Percentiles rank a stretch among this genome's conserved stretches.
phyloP scores from a whole-genome alignment of 53 echinoderm and acorn worm species.

The Paracentrotus lividus region DNA sequence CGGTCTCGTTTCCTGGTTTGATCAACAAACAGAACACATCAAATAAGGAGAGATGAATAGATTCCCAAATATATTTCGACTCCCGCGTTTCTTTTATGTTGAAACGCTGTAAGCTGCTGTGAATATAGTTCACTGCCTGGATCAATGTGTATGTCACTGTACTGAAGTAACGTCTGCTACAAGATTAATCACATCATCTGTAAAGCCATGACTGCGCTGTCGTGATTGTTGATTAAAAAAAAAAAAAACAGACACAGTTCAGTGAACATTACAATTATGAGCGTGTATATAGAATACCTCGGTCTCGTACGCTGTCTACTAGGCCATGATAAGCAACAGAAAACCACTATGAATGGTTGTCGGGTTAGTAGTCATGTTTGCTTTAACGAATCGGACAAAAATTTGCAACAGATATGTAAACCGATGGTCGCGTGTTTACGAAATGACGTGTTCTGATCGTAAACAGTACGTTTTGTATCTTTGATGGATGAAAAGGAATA shows the following conservation, averaged over 20 bases:
- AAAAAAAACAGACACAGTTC: neutral
- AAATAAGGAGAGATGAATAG: neutral
- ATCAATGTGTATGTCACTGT: neutral
- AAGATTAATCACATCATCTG: neutral
- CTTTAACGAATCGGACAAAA: neutral
- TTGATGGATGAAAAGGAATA: too few species aligned
- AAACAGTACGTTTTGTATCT: too few species aligned
- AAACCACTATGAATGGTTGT: neutral
- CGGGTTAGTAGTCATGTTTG: neutral
- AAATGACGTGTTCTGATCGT: too few species aligned
- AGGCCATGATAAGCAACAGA: too few species aligned
- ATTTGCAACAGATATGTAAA: neutral
- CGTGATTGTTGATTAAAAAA: neutral
- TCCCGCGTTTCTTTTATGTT: neutral
- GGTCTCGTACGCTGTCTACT: neutral
- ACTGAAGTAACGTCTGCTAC: neutral
- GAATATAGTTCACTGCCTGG: neutral
- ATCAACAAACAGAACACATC: neutral
- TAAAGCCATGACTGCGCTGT: neutral
- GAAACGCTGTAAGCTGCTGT: neutral
- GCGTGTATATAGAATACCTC: neutral
- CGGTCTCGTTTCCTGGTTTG: slow-evolving; percentile 7
- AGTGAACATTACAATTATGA: neutral
- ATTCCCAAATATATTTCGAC: neutral
- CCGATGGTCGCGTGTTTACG: neutral